Percentiles rank a stretch among this genome's conserved stretches.
phyloP scores from a whole-genome alignment of 2,113 vertebrate species.

The Neodon shergylaensis region DNA sequence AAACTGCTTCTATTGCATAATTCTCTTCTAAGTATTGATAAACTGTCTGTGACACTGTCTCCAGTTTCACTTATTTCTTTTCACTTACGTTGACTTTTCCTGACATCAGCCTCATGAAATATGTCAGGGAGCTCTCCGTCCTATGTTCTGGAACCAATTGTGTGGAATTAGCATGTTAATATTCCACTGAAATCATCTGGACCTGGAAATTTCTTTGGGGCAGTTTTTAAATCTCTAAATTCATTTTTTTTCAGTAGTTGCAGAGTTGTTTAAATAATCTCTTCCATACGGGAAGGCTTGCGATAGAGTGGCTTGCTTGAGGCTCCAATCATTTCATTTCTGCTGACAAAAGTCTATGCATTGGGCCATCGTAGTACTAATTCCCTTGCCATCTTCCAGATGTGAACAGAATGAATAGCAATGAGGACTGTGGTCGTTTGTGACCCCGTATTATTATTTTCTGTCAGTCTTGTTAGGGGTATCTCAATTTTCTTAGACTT shows the following conservation, averaged over 20 bases:
- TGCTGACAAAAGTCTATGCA: background rate
- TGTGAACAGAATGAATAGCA: background rate
- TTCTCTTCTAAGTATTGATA: background rate
- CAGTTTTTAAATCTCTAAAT: conserved; percentile 12
- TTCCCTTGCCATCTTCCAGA: background rate
- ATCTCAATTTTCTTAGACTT: conserved; percentile 42
- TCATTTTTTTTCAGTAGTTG: conserved; percentile 9
- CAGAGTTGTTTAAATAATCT: background rate
- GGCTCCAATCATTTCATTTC: background rate
- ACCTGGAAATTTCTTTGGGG: background rate
- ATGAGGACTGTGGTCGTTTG: background rate
- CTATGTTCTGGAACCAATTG: background rate
- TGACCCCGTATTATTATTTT: background rate
- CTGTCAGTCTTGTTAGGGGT: background rate
- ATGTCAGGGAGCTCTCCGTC: background rate
- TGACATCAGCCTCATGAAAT: background rate
- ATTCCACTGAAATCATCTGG: conserved; percentile 34
- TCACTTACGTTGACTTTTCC: background rate
- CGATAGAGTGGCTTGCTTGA: background rate
- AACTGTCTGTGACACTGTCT: background rate
- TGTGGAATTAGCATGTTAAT: conserved; percentile 25
- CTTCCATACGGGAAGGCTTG: background rate
- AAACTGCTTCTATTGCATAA: background rate
- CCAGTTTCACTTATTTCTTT: background rate
- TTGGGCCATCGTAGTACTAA: background rate